A percentile compares a stretch with the other conserved stretches of the same genome.
These are phyloP conservation scores for Montipora foliosa DNA, from an alignment of 64 coral and sea anemone genomes.

Conservation along the genomic window DNA sequence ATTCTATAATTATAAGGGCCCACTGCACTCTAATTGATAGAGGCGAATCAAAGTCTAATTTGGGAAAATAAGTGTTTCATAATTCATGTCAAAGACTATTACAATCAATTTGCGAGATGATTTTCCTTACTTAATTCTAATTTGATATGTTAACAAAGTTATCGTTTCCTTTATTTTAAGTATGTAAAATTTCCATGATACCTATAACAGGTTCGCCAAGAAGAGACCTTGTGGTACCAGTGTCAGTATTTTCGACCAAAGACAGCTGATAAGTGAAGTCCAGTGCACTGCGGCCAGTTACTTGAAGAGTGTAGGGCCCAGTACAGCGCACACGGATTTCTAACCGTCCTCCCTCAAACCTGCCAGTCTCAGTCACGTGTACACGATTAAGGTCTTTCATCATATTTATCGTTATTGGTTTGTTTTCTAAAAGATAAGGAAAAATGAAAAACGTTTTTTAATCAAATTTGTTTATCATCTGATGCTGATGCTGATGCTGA, in stretches of 20 bases:
- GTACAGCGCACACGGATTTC: conserved; percentile 42
- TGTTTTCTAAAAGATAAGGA: neutral
- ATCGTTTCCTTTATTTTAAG: neutral
- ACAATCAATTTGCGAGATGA: no score
- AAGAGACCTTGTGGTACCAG: neutral
- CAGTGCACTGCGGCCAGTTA: conserved; percentile 59
- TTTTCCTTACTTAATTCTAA: no score
- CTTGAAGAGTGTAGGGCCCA: conserved; percentile 66
- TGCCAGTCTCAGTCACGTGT: conserved; percentile 46
- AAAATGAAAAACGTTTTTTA: neutral
- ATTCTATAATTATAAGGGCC: no score
- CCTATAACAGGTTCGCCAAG: conserved; percentile 67
- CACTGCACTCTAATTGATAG: no score
- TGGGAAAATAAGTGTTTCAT: no score
- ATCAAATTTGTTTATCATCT: no score
- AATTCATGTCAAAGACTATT: no score
- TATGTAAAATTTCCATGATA: neutral
- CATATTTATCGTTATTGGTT: neutral
- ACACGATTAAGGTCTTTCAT: neutral
- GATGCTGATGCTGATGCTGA: no score
- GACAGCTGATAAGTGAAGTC: conserved; percentile 76
- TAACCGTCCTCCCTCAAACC: conserved; percentile 23
- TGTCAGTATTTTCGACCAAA: neutral
- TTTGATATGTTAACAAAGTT: no score
- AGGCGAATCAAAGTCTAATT: no score